Base-by-base conservation (phyloP, 2,113 vertebrate genomes). In the Barbus barbus region DNA sequence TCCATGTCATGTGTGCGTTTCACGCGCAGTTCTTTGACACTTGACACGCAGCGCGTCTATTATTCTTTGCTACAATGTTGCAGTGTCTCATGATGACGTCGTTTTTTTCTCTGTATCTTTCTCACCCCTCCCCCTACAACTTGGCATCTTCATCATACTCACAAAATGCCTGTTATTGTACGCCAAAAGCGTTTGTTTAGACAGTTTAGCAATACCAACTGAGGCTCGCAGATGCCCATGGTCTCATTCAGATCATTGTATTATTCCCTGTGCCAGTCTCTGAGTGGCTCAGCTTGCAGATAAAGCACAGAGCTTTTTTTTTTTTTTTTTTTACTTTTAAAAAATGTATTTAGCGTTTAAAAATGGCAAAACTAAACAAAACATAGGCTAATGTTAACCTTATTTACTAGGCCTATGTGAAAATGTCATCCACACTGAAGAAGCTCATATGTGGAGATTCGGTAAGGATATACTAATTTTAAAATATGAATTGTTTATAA, bases 11-110 rank as follows among this genome's bases (percentile, higher is more conserved):
- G n/a, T n/a, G 46, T 5, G 46, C 16, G 46, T 14, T 46, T 46
- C 44, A 46, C 44, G 12, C 44, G 44, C 44, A 46, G 44, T 4
- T 46, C 12, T 41, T 9, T 41, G 53, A 24, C 33, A 16, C 13
- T 9, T 41, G 53, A 24, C 33, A 16, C 13, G 5, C 33, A 38
- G 12, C 0, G 53, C 53, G 28, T 56, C 33, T 61, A 60, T 60
- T 61, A 18, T 80, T 46, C 9, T 31, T 24, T 12, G 60, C n/a
- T 65, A 80, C 78, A 80, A 80, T 46, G 60, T 80, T 63, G 26
- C 38, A 65, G 36, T 80, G 24, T 79, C 26, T 61, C 20, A 20
- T 14, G 31, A 77, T 58, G 75, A 38, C 31, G 77, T 44, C 46
- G 46, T 65, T 46, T 2, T 2, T 80, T 63, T 13, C 5, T 31